A percentile compares a stretch with the other conserved stretches of the same genome.
phyloP scores from a whole-genome alignment of 1,140 invertebrate species.

The Trichonephila clavata region DNA sequence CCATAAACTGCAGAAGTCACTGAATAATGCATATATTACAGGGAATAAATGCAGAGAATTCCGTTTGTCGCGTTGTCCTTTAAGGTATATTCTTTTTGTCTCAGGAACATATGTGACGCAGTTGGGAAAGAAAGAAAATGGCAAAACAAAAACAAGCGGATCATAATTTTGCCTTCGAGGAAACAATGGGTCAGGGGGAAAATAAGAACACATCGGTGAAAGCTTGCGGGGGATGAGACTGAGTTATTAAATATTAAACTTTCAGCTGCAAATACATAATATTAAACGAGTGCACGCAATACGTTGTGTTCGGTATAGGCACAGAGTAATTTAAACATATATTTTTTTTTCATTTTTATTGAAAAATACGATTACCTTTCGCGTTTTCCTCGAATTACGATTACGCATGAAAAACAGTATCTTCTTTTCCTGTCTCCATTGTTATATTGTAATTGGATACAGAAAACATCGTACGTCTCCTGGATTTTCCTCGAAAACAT shows the following conservation, averaged over 20 bases:
- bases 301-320: not conserved
- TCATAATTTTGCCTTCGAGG: slow-evolving; percentile 1
- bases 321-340: slow-evolving; percentile 3
- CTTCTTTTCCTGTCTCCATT: not conserved
- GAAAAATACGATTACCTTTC: slow-evolving; percentile 18
- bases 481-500: not conserved
- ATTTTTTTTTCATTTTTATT: not conserved
- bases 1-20: not conserved
- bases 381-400: not conserved
- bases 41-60: not conserved
- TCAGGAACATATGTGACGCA: slow-evolving; percentile 11
- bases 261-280: slow-evolving; percentile 34
- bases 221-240: not conserved
- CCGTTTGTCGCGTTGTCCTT: slow-evolving; percentile 9
- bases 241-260: slow-evolving; percentile 56
- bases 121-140: slow-evolving; percentile 8
- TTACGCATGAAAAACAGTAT: not conserved
- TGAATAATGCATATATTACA: not conserved
- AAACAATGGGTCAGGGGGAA: not conserved
- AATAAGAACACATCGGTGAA: not conserved
- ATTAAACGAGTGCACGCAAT: not conserved
- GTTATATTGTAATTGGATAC: not conserved
- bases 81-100: not conserved
- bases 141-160: not conserved
- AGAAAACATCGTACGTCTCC: not conserved